Evolutionary conservation across 2,888 invertebrate species (phyloP).

Genomic region (Ommatoiulus sabulosus): DNA sequence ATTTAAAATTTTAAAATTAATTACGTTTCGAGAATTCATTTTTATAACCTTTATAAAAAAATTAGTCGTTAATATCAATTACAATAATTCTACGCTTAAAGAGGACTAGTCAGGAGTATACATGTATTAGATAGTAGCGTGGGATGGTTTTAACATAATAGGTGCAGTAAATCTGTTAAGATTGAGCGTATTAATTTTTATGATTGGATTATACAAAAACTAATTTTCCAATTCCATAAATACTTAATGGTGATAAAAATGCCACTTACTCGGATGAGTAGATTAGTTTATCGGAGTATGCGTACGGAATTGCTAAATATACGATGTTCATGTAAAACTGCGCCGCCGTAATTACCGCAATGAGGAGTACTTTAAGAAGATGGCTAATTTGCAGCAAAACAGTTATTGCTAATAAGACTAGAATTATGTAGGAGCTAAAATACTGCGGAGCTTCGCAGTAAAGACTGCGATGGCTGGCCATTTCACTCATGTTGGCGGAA

Average conservation of each 20-base stretch:
- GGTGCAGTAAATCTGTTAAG: too few species aligned
- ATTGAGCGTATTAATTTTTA: too few species aligned
- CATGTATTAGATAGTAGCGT: too few species aligned
- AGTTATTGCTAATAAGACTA: conserved; percentile 78
- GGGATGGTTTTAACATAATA: too few species aligned
- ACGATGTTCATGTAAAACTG: conserved; percentile 63
- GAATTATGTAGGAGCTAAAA: conserved; percentile 78
- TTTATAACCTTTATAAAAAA: too few species aligned
- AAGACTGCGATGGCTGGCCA: not conserved
- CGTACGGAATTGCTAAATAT: conserved; percentile 60
- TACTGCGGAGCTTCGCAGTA: conserved; percentile 70
- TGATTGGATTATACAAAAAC: too few species aligned
- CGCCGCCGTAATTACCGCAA: conserved; percentile 73
- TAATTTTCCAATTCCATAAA: not conserved
- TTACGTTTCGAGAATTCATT: too few species aligned
- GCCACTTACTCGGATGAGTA: conserved; percentile 60
- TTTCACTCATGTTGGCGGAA: not conserved
- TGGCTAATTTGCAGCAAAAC: conserved; percentile 80
- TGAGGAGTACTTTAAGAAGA: conserved; percentile 76
- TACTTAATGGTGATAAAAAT: not conserved
- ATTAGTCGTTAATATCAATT: too few species aligned
- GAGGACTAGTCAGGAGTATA: too few species aligned
- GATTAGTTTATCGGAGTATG: conserved; percentile 62
- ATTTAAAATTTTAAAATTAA: too few species aligned
- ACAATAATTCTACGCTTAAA: too few species aligned